These are phyloP conservation scores for Sebastes hopkinsi DNA, from an alignment of 2,797 vertebrate genomes.

Conservation along the genomic window DNA sequence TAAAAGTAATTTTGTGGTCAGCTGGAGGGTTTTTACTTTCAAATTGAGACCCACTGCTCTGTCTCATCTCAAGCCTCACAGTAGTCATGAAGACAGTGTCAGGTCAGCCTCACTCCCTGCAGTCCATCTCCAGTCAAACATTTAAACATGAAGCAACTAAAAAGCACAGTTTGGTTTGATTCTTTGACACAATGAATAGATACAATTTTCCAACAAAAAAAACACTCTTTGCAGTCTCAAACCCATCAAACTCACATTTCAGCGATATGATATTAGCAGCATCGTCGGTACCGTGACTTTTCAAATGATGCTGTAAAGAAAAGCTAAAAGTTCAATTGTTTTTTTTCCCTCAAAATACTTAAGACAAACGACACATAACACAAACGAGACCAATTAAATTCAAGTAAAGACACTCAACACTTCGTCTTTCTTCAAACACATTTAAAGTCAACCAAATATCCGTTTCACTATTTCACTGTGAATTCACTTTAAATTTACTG, in stretches of 20 bases:
- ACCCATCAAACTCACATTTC: slow-evolving; percentile 1
- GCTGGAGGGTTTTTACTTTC: not conserved
- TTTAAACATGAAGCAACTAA: slow-evolving; percentile 9
- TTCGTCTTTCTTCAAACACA: slow-evolving; percentile 36
- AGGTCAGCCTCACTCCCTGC: not conserved
- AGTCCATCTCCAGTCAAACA: not conserved
- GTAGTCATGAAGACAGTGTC: not conserved
- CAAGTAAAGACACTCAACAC: slow-evolving; percentile 56
- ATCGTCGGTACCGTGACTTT: not conserved
- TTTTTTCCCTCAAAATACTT: slow-evolving; percentile 32
- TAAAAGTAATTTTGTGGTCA: not conserved
- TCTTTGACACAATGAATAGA: not conserved
- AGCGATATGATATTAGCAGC: slow-evolving; percentile 13
- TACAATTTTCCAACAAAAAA: not conserved
- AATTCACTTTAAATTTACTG: slow-evolving; percentile 27
- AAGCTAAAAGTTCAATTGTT: slow-evolving; percentile 9
- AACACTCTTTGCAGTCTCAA: not conserved
- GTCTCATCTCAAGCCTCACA: not conserved
- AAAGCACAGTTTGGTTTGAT: slow-evolving; percentile 23
- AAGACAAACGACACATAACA: slow-evolving; percentile 61
- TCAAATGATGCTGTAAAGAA: slow-evolving; percentile 27
- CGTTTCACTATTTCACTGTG: slow-evolving; percentile 30
- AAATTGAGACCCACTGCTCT: slow-evolving; percentile 2
- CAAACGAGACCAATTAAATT: slow-evolving; percentile 65
- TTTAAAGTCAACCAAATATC: slow-evolving; percentile 35